These are phyloP conservation scores for Dendrolimus pini DNA, from an alignment of 2,888 invertebrate species.

Conservation along the genomic window DNA sequence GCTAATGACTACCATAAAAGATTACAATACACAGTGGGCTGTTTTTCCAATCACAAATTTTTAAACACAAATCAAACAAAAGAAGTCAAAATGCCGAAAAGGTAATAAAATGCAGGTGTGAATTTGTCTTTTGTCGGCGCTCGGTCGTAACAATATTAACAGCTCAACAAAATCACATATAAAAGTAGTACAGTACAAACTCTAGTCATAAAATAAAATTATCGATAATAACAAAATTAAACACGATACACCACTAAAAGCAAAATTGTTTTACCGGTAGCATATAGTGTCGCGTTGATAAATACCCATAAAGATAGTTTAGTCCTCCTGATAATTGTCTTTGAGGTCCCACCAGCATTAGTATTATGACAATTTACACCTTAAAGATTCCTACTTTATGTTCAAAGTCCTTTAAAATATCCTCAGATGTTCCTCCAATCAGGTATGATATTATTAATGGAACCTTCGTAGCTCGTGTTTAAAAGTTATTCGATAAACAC, in stretches of 20 bases:
- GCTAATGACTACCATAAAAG: too few species aligned
- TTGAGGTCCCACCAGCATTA: slow-evolving; percentile 48
- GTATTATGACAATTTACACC: slow-evolving; percentile 22
- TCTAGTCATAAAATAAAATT: neutral
- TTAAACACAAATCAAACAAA: too few species aligned
- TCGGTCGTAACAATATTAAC: too few species aligned
- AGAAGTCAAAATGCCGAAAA: too few species aligned
- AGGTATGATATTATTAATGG: slow-evolving; percentile 62
- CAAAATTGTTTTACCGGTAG: slow-evolving; percentile 72
- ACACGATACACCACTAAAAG: slow-evolving; percentile 49
- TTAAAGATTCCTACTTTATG: slow-evolving; percentile 22
- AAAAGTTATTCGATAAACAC: slow-evolving; percentile 74
- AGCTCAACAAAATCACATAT: too few species aligned
- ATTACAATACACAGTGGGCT: too few species aligned
- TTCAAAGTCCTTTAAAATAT: slow-evolving; percentile 15
- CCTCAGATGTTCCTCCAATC: slow-evolving; percentile 23
- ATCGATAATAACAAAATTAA: slow-evolving; percentile 25
- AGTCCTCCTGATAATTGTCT: slow-evolving; percentile 67
- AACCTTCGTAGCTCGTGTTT: slow-evolving; percentile 61
- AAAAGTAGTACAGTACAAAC: too few species aligned
- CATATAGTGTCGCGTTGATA: slow-evolving; percentile 73
- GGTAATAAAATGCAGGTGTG: too few species aligned
- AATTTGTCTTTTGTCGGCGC: too few species aligned
- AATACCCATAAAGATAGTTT: slow-evolving; percentile 74
- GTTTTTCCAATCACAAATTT: too few species aligned